Conservation (phyloP, 1,140 invertebrate species). For the Diachasmimorpha longicaudata region DNA sequence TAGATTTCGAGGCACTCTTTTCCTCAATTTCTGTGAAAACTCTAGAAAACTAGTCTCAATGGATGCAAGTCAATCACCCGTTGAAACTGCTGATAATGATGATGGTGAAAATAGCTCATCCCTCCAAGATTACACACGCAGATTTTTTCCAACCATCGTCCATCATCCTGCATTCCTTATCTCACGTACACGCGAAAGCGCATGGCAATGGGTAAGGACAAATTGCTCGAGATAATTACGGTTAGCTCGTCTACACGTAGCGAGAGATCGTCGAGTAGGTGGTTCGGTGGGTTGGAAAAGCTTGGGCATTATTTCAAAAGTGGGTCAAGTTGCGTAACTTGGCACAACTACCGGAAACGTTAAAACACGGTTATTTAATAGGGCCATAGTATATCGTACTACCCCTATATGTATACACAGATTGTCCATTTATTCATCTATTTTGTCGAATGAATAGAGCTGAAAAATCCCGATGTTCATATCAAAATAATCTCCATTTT, state of each 20-base stretch:
- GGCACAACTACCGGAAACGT: neutral
- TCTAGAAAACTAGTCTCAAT: neutral
- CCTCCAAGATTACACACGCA: neutral
- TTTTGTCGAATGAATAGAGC: neutral
- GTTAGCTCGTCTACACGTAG: slow-evolving; percentile 7
- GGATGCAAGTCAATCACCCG: neutral
- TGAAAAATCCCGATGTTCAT: neutral
- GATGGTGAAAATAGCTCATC: slow-evolving; percentile 9
- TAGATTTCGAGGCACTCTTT: no score
- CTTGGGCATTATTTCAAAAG: slow-evolving; percentile 21
- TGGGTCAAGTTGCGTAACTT: slow-evolving; percentile 22
- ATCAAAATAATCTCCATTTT: neutral
- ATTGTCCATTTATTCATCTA: neutral
- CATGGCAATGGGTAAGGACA: slow-evolving; percentile 18
- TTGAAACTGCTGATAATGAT: neutral
- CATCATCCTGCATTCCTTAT: slow-evolving; percentile 16
- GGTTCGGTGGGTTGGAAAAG: slow-evolving; percentile 8
- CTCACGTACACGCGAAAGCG: slow-evolving; percentile 7
- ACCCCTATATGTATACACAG: neutral
- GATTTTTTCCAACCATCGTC: slow-evolving; percentile 10
- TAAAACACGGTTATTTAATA: slow-evolving; percentile 22
- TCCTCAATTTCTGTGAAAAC: neutral
- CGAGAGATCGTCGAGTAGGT: neutral
- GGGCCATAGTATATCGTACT: neutral
- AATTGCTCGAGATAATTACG: slow-evolving; percentile 31